These are phyloP conservation scores for Spinibarbus caldwelli DNA, from an alignment of 2,797 vertebrate species.

Conservation along the genomic window DNA sequence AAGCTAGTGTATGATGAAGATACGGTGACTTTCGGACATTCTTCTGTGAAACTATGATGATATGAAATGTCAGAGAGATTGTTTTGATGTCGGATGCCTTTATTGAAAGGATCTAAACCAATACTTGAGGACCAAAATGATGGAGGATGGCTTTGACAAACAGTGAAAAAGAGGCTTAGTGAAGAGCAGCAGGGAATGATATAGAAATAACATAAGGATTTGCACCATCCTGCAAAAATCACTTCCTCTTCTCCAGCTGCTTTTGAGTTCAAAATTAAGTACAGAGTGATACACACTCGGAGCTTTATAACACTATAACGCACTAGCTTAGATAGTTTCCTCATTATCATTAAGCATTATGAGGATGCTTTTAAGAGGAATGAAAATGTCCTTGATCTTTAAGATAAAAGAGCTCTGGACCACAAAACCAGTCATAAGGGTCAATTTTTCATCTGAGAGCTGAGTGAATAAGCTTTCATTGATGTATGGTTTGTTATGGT, in stretches of 20 bases:
- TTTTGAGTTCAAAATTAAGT: not conserved
- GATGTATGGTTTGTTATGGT: too few species aligned
- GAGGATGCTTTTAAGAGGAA: too few species aligned
- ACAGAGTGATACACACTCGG: not conserved
- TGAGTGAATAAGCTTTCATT: too few species aligned
- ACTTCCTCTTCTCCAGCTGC: not conserved
- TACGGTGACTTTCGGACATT: constrained; percentile 18
- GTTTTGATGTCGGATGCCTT: constrained; percentile 12
- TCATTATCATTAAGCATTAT: not conserved
- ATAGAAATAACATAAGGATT: constrained; percentile 39
- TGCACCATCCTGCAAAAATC: not conserved
- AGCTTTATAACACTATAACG: not conserved
- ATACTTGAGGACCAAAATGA: constrained; percentile 37
- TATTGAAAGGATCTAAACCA: constrained; percentile 48
- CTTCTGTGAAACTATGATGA: constrained; percentile 14
- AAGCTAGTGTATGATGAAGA: not conserved
- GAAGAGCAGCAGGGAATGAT: constrained; percentile 32
- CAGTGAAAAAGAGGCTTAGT: not conserved
- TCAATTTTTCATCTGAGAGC: too few species aligned
- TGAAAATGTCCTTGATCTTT: not conserved
- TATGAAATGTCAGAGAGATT: constrained; percentile 58
- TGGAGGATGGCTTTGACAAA: constrained; percentile 2
- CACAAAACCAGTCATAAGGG: too few species aligned
- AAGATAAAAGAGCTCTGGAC: not conserved
- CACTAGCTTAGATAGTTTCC: not conserved